Evolutionary conservation across 1,140 invertebrate genomes (phyloP).

Genomic region (Acromyrmex echinatior): DNA sequence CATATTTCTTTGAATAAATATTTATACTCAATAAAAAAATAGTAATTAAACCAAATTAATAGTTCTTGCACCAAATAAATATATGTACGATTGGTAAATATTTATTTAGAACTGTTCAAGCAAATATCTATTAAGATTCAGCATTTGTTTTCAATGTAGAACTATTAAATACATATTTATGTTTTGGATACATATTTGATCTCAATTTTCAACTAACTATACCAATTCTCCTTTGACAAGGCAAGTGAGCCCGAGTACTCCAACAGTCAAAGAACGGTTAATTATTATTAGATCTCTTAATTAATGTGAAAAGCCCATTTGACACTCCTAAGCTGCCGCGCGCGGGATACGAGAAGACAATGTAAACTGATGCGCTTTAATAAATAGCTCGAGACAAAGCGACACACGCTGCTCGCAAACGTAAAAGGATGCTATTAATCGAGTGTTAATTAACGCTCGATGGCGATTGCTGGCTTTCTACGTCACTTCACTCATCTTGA

Average conservation of each 20-base stretch:
- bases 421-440: constrained; percentile 24
- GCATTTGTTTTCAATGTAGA: too few relatives aligned
- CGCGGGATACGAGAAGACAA: constrained; percentile 2
- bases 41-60: too few relatives aligned
- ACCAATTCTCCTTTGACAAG: neutral
- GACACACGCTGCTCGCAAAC: neutral
- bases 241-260: neutral
- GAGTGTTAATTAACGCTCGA: constrained; percentile 27
- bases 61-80: too few relatives aligned
- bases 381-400: constrained; percentile 14
- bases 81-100: too few relatives aligned
- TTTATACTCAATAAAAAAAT: too few relatives aligned
- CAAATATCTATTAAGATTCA: too few relatives aligned
- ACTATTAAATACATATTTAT: neutral
- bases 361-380: constrained; percentile 18
- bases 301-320: constrained; percentile 6
- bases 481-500: neutral
- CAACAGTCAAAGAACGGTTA: neutral
- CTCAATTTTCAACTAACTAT: neutral
- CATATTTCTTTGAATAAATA: too few relatives aligned
- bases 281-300: constrained; percentile 33
- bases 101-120: too few relatives aligned
- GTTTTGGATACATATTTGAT: neutral
- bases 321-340: neutral
- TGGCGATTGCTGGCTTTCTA: neutral